These are phyloP conservation scores for Sapajus apella DNA, from an alignment of 2,113 vertebrate species.

Conservation along the genomic window DNA sequence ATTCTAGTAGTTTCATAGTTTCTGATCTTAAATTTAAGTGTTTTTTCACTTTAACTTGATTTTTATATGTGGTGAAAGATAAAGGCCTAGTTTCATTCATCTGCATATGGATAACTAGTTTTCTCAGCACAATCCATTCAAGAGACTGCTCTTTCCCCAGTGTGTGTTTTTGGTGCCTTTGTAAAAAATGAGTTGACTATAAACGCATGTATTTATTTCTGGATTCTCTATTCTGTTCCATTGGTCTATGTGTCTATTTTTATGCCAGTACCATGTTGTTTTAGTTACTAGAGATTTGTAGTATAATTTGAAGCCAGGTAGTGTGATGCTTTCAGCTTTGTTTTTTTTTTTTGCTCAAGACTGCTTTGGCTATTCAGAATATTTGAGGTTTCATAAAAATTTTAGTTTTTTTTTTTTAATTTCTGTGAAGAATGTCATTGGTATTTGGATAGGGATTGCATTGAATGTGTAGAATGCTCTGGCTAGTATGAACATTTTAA, in stretches of 20 bases:
- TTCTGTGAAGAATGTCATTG: neutral
- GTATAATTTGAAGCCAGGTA: neutral
- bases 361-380: neutral
- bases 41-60: neutral
- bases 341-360: neutral
- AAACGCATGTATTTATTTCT: neutral
- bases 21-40: neutral
- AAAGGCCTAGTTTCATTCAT: neutral
- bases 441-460: neutral
- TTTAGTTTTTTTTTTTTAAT: neutral
- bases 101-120: neutral
- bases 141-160: neutral
- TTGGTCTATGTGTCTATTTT: neutral
- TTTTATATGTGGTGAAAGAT: neutral
- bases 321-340: neutral
- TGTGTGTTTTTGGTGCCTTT: neutral
- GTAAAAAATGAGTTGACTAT: neutral
- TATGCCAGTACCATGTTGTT: neutral
- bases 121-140: neutral
- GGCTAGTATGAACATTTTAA: neutral
- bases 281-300: neutral
- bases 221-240: neutral
- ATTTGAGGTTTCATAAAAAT: neutral
- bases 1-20: neutral
- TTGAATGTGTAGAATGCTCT: neutral